A percentile compares a stretch with the other conserved stretches of the same genome.
Evolutionary conservation across 2,113 vertebrate genomes (phyloP).

Genomic region (Clarias magur): DNA sequence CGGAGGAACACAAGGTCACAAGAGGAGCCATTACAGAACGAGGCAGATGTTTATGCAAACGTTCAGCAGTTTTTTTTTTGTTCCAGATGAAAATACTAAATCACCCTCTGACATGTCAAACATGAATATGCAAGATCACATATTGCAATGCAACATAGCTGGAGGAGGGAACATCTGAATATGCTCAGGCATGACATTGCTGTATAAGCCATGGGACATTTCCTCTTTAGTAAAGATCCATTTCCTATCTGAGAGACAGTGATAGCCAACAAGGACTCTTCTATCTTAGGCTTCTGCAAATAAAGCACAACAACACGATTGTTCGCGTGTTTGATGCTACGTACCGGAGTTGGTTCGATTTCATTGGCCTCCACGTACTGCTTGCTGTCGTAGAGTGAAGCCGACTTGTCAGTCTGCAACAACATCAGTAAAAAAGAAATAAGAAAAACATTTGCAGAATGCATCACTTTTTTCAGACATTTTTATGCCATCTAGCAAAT

Average conservation of each 20-base stretch:
- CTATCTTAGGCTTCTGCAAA: constrained; percentile 9
- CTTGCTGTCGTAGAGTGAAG: constrained; percentile 83
- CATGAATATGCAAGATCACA: not conserved
- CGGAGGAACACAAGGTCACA: constrained; percentile 52
- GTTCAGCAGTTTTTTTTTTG: not conserved
- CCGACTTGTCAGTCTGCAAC: constrained; percentile 81
- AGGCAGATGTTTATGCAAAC: not conserved
- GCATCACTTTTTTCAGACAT: not conserved
- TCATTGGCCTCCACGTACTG: constrained; percentile 92
- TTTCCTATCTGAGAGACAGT: constrained; percentile 49
- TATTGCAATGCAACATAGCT: not conserved
- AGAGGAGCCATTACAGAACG: not conserved
- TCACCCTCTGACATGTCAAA: not conserved
- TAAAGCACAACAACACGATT: constrained; percentile 4
- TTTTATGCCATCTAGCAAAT: too few species aligned
- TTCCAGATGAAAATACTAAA: not conserved
- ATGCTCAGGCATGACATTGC: constrained; percentile 29
- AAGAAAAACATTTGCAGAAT: not conserved
- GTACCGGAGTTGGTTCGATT: constrained; percentile 85
- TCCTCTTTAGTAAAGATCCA: constrained; percentile 47
- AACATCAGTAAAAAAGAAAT: constrained; percentile 14
- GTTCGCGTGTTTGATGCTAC: constrained; percentile 14
- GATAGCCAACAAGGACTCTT: constrained; percentile 44
- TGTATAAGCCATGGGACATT: constrained; percentile 26
- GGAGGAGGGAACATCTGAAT: constrained; percentile 14